Base-by-base conservation (phyloP, 2,113 vertebrate species). In the Neomonachus schauinslandi region DNA sequence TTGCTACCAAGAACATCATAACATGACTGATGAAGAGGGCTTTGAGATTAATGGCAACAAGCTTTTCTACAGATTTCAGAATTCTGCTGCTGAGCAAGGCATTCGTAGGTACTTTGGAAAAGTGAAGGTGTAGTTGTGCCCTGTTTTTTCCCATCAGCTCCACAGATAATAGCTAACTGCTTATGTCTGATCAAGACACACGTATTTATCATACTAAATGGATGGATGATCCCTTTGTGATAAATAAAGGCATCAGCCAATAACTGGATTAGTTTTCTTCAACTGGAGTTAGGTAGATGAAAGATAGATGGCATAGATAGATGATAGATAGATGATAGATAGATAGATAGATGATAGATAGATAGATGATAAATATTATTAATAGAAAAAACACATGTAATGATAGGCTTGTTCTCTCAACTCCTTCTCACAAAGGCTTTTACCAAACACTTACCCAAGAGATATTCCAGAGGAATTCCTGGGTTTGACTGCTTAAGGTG, bases 1-100 rank as follows among this genome's bases (percentile, higher is more conserved):
- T 94, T 96, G 51, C 76, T 87, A 87, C 24, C 67, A 83, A 79
- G 69, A 95, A 79, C 42, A 91, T 79, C 67, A 39, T 87, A 82
- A 61, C 46, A 63, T 74, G 57, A 63, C 65, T 96, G 84, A 94
- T 71, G 31, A 96, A 10, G n/a, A 77, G 13, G 59, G 1, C 36
- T 72, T 76, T 89, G 74, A 93, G 7, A 10, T 18, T 15, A 24
- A 33, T 83, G 85, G 12, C 53, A 84, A 42, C 5, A 63, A 87
- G 24, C 36, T 67, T 3, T 65, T 84, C 33, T 87, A 71, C 9
- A 93, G 61, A 74, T 82, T 84, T 88, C 67, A 72, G 67, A 97
- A 69, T 91, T 82, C 31, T 79, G 9, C 24, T 57, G 12, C 71
- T 88, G 53, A 91, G 28, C 4, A 84, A 95, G 33, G 2, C 18